Percentiles rank a stretch among this genome's conserved stretches.
phyloP scores from a whole-genome alignment of 2,797 vertebrate species.

The Galago senegalensis region DNA sequence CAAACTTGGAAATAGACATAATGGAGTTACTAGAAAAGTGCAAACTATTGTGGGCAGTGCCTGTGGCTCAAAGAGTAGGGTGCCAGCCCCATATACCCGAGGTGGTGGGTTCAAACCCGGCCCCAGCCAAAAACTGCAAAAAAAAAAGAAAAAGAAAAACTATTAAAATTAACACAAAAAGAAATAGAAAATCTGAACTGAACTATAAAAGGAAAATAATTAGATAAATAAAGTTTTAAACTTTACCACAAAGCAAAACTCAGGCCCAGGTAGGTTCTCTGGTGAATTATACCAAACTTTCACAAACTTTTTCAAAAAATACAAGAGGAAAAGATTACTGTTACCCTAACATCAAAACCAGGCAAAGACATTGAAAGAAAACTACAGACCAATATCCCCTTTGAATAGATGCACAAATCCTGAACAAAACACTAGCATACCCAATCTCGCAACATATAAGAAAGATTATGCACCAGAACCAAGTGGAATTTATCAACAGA shows the following conservation, averaged over 20 bases:
- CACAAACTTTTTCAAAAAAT: neutral
- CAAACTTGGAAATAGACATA: neutral
- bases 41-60: neutral
- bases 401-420: neutral
- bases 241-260: neutral
- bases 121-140: too few relatives aligned
- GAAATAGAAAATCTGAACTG: neutral
- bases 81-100: too few relatives aligned
- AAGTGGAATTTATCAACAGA: neutral
- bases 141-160: neutral
- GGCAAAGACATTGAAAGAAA: neutral
- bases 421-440: neutral
- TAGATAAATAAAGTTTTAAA: constrained; percentile 10
- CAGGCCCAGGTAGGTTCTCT: neutral
- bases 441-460: neutral
- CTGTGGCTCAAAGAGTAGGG: too few relatives aligned
- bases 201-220: neutral
- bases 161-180: neutral
- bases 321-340: neutral
- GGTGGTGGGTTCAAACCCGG: too few relatives aligned
- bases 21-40: neutral
- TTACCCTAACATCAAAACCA: neutral
- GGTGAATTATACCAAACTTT: neutral
- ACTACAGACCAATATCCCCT: neutral
- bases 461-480: neutral